Evolutionary conservation across 2,113 vertebrate genomes (phyloP), one percentile per base, ranked within the genome.

Genomic region (Cyprinus carpio): DNA sequence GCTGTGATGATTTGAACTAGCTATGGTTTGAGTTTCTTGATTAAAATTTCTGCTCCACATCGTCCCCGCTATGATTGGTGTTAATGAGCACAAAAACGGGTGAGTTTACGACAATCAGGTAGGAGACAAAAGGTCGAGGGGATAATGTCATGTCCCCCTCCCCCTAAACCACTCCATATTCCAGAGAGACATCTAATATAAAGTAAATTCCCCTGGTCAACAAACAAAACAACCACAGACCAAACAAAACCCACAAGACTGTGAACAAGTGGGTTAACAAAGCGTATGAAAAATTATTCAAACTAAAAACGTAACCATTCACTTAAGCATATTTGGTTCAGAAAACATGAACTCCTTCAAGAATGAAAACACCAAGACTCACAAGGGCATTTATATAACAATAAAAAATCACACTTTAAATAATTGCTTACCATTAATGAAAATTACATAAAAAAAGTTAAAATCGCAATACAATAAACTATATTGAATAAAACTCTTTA

Each of bases 11-110:
- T n/a, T 60, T 60, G 31, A 31, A 10, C 75, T 7, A n/a, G 31
- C 31, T 60, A n/a, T n/a, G n/a, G 18, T 78, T 40, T 23, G 27
- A n/a, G 75, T 34, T 6, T 78, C 18, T 49, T 78, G 76, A 78
- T 78, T 60, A 78, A 40, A 60, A 40, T n/a, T 78, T 31, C 23
- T 60, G 76, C 49, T 58, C n/a, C 29, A n/a, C 76, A n/a, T n/a
- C n/a, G n/a, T 23, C 54, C 20, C 76, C 60, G 54, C 54, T 58
- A 23, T 34, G 51, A 37, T 34, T 78, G 76, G 54, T n/a, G n/a
- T n/a, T n/a, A n/a, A n/a, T n/a, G n/a, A n/a, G n/a, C n/a, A n/a
- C n/a, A n/a, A n/a, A n/a, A n/a, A n/a, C n/a, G n/a, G n/a, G n/a
- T n/a, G n/a, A n/a, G n/a, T n/a, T n/a, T n/a, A n/a, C n/a, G n/a